Conservation (phyloP, 2,113 vertebrate genomes). For the Paraplagusia blochii region DNA sequence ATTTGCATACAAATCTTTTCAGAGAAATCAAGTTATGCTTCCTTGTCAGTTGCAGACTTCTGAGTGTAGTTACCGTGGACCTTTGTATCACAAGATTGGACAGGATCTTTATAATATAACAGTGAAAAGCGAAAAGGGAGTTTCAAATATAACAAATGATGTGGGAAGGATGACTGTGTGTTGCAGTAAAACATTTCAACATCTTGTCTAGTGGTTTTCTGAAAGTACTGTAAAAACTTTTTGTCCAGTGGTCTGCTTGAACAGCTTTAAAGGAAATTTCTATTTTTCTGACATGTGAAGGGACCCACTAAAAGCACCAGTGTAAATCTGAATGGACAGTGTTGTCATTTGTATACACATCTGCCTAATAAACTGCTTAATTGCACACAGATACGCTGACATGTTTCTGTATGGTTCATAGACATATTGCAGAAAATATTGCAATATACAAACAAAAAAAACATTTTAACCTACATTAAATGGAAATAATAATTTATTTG, state of each 20-base stretch:
- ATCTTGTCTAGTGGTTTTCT: constrained; percentile 27
- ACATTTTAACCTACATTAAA: no score
- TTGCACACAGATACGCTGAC: constrained; percentile 43
- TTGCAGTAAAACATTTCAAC: constrained; percentile 32
- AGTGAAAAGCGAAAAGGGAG: constrained; percentile 29
- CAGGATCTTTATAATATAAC: constrained; percentile 20
- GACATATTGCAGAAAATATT: not conserved
- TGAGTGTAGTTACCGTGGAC: not conserved
- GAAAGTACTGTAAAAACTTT: constrained; percentile 28
- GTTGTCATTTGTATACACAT: constrained; percentile 78
- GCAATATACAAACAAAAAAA: no score
- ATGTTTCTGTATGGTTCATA: constrained; percentile 4
- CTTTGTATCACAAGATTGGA: constrained; percentile 31
- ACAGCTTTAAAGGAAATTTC: constrained; percentile 60
- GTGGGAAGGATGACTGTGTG: constrained; percentile 46
- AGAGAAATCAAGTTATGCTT: not conserved
- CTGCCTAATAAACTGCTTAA: constrained; percentile 81
- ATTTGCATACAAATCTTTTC: constrained; percentile 25
- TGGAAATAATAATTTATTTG: no score
- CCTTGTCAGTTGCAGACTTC: no score
- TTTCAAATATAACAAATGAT: constrained; percentile 25
- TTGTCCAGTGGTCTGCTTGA: constrained; percentile 47
- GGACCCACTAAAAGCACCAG: constrained; percentile 67
- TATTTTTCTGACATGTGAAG: constrained; percentile 68
- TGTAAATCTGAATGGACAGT: constrained; percentile 73